Percentiles rank a stretch among this genome's conserved stretches.
phyloP scores from a whole-genome alignment of 2,113 vertebrate species.

The Hoplias malabaricus region DNA sequence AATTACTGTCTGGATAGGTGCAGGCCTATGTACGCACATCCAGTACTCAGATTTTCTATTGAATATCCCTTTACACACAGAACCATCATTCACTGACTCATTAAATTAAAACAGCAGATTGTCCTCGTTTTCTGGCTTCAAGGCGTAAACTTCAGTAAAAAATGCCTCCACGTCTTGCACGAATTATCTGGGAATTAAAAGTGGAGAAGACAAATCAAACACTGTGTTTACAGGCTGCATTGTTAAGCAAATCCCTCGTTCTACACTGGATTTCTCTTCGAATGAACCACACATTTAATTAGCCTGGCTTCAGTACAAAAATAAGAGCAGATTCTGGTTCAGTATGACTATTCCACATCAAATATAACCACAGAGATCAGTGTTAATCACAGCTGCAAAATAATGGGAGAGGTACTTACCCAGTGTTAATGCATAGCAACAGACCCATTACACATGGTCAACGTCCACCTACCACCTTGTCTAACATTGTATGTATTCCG shows the following conservation, averaged over 20 bases:
- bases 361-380: not conserved
- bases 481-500: not conserved
- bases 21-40: not conserved
- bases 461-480: not conserved
- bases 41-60: not conserved
- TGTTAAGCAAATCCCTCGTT: not conserved
- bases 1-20: not conserved
- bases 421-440: not conserved
- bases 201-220: conserved; percentile 11
- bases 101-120: conserved; percentile 12
- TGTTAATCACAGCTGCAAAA: not conserved
- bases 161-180: conserved; percentile 42
- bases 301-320: conserved; percentile 9
- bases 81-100: not conserved
- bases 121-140: not conserved
- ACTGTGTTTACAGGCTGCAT: not conserved
- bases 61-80: not conserved
- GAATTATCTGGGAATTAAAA: conserved; percentile 61
- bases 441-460: not conserved
- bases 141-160: not conserved
- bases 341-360: not conserved
- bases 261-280: not conserved
- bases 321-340: conserved; percentile 7
- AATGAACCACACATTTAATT: not conserved
- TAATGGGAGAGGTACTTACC: not conserved